Base-by-base conservation (phyloP, 2,113 vertebrate genomes). In the Progne subis region DNA sequence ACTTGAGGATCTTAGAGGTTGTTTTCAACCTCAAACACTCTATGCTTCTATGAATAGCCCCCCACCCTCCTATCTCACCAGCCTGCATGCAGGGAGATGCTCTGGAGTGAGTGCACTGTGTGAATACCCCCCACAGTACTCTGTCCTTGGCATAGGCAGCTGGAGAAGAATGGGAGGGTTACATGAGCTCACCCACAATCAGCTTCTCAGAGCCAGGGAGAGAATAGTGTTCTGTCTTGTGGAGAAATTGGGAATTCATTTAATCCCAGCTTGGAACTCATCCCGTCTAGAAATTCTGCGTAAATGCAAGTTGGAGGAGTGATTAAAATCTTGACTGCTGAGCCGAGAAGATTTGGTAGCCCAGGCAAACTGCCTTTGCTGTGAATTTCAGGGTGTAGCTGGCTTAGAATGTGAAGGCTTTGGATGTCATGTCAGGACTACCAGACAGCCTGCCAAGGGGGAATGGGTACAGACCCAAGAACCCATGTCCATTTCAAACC, bases 111-210 rank as follows among this genome's bases (percentile, higher is more conserved):
- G 52, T 3, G 2, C 14, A 0, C 61, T 14, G 34, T 70, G 69
- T 96, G 92, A 97, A 94, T 92, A 65, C 53, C 57, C 80, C 61
- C 53, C 89, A 82, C 89, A 97, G 81, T 95, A 47, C 53, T 89
- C 93, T 91, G 89, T 83, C 65, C 81, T 86, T 46, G 61, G 89
- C 89, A 91, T 77, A 71, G n/a, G 74, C 91, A 94, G 83, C 74
- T 24, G 32, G 77, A 92, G 86, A 89, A 97, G 91, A 96, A 95
- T 84, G 61, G 65, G 81, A 95, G 89, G 55, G 77, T 79, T 95
- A 70, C 76, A 95, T 89, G 6, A 18, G 86, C 44, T 96, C 63
- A 5, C 81, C 89, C 96, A 95, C 94, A 97, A 95, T 96, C 82
- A 76, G 49, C 74, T 50, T 75, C 89, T 96, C 86, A 97, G 91